Evolutionary conservation across 92 coral and sea anemone genomes (phyloP), one percentile per base, ranked within the genome.

Genomic region (Umimayanthus kanabou): DNA sequence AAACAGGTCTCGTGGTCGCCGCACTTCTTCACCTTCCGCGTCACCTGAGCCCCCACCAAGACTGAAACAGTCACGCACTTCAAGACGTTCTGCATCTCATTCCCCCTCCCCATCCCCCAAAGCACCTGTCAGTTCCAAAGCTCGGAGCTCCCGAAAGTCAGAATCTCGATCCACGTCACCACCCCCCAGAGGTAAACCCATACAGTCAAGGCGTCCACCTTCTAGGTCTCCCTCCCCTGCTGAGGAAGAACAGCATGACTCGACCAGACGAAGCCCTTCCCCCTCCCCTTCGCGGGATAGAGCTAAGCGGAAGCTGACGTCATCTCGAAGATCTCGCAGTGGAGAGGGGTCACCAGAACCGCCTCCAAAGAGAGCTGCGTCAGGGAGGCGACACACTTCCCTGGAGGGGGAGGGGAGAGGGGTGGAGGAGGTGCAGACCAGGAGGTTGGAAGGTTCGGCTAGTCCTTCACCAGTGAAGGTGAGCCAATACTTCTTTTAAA

Each of bases 271-370:
- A 64, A 85, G 88, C 26, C 90, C 92, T 18, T 80, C 78, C 9
- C 84, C 84, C 39, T 73, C 82, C 4, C 94, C 93, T 8, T 79
- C 93, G 18, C 93, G 91, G 71, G 92, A 91, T 71, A 91, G 89
- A 74, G 80, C 65, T 15, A 91, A 94, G 76, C 94, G 91, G 2
- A 92, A 93, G 10, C 45, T 58, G 43, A 80, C 86, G 15, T 43
- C 89, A 14, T 70, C 87, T 55, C 81, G 87, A 88, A 90, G 97
- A 83, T 84, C 98, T 50, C 89, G 85, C 22, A 92, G 95, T 57
- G 93, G 66, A 65, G 96, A 92, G 61, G 88, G 79, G 70, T 88
- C 92, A 58, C 92, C 87, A 61, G 95, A 91, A 86, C 90, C 89
- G 79, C 92, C 91, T 9, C 81, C 85, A 25, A 90, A 89, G 55